Percentiles rank a stretch among this genome's conserved stretches.
These are phyloP conservation scores for Motacilla tschutschensis DNA, from an alignment of 2,113 vertebrate species.

Conservation along the genomic window DNA sequence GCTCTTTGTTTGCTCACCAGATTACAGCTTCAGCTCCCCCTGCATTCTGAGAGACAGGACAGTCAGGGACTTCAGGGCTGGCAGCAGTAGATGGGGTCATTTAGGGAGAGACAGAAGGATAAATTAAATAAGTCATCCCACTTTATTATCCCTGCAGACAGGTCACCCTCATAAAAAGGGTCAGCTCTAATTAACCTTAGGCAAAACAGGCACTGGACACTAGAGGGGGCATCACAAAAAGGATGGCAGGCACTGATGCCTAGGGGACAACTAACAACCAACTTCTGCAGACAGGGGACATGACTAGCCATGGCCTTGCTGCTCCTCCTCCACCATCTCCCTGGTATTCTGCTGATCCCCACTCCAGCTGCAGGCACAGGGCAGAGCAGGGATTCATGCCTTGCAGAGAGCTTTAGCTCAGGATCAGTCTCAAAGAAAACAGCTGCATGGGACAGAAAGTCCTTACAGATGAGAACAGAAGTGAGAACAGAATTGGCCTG, in stretches of 20 bases:
- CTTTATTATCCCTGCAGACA: slow-evolving; percentile 23
- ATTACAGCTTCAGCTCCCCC: neutral
- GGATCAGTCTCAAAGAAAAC: neutral
- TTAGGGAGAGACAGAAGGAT: neutral
- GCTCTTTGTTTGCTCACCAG: neutral
- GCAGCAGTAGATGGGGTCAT: neutral
- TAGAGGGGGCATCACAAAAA: neutral
- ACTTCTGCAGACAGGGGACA: neutral
- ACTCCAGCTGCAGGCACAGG: neutral
- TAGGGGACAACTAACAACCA: neutral
- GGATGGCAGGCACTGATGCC: neutral
- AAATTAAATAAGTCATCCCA: neutral
- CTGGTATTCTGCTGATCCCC: neutral
- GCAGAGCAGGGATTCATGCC: neutral
- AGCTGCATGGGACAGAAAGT: neutral
- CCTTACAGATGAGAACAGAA: neutral
- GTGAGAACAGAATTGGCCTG: neutral
- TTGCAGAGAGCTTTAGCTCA: neutral
- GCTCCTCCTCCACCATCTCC: neutral
- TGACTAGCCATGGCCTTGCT: neutral
- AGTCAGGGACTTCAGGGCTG: neutral
- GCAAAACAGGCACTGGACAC: neutral
- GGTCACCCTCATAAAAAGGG: neutral
- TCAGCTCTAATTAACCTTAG: neutral
- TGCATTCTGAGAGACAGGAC: neutral